Percentiles rank a stretch among this genome's conserved stretches.
Conservation (phyloP, 2,888 invertebrate species). For the Trissolcus brochymenae region DNA sequence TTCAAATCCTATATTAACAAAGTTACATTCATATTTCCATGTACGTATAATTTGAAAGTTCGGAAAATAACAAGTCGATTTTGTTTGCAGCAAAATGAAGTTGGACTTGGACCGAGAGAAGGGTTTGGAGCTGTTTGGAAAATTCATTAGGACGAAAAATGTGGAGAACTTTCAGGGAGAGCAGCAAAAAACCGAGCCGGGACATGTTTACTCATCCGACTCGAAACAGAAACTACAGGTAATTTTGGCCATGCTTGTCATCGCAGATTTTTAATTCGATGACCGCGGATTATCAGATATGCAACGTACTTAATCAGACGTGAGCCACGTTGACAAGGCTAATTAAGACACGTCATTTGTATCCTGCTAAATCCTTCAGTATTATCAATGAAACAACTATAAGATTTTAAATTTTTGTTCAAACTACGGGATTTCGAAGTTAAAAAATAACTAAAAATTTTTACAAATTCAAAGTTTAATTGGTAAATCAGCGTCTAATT, state of each 20-base stretch:
- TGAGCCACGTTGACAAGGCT: not conserved
- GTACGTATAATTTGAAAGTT: not conserved
- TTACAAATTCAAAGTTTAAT: no score
- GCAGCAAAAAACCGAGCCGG: conserved; percentile 72
- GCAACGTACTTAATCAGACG: conserved; percentile 11
- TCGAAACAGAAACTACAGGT: conserved; percentile 86
- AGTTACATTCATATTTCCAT: no score
- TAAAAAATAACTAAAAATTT: no score
- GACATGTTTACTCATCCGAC: conserved; percentile 77
- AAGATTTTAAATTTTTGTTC: no score
- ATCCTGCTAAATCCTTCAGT: not conserved
- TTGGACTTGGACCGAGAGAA: conserved; percentile 80
- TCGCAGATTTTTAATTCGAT: conserved; percentile 12
- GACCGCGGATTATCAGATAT: not conserved
- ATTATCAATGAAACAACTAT: no score
- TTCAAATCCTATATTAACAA: no score
- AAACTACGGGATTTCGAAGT: no score
- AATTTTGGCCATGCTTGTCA: conserved; percentile 68
- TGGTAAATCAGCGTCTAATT: no score
- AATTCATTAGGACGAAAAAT: conserved; percentile 90
- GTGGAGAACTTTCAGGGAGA: conserved; percentile 83
- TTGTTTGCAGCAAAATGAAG: conserved; percentile 77
- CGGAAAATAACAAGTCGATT: conserved; percentile 20
- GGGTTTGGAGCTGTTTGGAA: conserved; percentile 87
- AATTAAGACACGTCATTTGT: not conserved